These are phyloP conservation scores for Octomys mimax DNA, from an alignment of 2,797 vertebrate species.

Conservation along the genomic window DNA sequence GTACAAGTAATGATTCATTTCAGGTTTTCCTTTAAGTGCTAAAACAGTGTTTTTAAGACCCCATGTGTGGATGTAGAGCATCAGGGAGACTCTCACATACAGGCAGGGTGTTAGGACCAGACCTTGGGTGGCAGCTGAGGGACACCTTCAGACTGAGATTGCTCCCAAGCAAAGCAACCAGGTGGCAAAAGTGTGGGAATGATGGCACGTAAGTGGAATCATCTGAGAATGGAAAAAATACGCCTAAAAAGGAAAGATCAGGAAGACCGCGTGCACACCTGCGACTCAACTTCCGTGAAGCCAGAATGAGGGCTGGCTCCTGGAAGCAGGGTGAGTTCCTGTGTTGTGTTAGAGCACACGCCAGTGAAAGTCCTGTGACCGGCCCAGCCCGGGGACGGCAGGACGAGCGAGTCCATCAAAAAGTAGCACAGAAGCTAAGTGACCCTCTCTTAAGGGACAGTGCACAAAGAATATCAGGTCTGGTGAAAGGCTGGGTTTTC, in stretches of 20 bases:
- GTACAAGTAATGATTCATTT: background rate
- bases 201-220: background rate
- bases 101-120: background rate
- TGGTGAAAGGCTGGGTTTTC: background rate
- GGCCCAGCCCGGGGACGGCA: background rate
- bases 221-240: background rate
- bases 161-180: constrained; percentile 5
- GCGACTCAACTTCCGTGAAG: background rate
- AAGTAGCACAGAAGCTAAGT: background rate
- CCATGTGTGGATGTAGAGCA: background rate
- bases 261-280: background rate
- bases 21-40: constrained; percentile 18
- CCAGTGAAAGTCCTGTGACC: background rate
- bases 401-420: background rate
- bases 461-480: background rate
- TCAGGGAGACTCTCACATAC: background rate
- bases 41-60: background rate
- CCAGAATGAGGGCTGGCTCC: background rate
- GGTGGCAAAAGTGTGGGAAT: background rate
- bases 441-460: background rate
- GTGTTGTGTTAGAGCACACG: background rate
- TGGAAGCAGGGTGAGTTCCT: background rate
- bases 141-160: background rate
- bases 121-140: background rate
- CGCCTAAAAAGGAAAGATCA: background rate